Evolutionary conservation across 2,888 invertebrate genomes (phyloP).

Genomic region (Poecilus cupreus): DNA sequence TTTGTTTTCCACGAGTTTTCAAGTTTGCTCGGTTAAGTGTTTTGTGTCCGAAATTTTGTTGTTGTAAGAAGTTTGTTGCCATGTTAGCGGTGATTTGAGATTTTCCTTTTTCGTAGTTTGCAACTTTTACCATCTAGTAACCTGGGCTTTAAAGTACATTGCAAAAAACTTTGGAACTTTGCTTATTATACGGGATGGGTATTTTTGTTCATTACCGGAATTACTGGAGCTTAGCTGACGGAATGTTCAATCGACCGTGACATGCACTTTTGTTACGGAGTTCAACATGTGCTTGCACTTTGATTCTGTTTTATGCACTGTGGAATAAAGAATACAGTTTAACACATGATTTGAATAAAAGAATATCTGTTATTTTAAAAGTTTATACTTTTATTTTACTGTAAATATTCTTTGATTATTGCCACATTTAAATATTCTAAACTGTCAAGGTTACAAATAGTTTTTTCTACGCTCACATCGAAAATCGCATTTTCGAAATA

Average conservation of each 20-base stretch:
- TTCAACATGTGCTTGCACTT: not conserved
- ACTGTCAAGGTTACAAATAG: too few species aligned
- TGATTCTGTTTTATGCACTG: not conserved
- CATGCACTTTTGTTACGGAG: not conserved
- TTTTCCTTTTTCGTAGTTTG: slow-evolving; percentile 40
- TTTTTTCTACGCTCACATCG: too few species aligned
- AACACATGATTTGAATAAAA: too few species aligned
- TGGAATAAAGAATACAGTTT: too few species aligned
- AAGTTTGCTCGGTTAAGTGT: slow-evolving; percentile 46
- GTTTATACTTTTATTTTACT: too few species aligned
- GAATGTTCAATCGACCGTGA: not conserved
- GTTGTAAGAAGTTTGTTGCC: slow-evolving; percentile 43
- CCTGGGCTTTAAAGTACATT: slow-evolving; percentile 26
- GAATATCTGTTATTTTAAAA: too few species aligned
- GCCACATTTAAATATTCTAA: too few species aligned
- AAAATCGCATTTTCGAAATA: too few species aligned
- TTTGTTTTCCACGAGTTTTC: slow-evolving; percentile 42
- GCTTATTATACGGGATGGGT: slow-evolving; percentile 17
- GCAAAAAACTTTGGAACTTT: slow-evolving; percentile 37
- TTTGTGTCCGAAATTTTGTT: slow-evolving; percentile 48
- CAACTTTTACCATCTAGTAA: slow-evolving; percentile 46
- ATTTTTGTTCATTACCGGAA: slow-evolving; percentile 19
- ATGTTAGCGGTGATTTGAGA: slow-evolving; percentile 24
- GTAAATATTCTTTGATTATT: too few species aligned
- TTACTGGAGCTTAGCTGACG: slow-evolving; percentile 2